Evolutionary conservation across 2,113 vertebrate genomes (phyloP), one percentile per base, ranked within the genome.

Genomic region (Phalacrocorax pelagicus): DNA sequence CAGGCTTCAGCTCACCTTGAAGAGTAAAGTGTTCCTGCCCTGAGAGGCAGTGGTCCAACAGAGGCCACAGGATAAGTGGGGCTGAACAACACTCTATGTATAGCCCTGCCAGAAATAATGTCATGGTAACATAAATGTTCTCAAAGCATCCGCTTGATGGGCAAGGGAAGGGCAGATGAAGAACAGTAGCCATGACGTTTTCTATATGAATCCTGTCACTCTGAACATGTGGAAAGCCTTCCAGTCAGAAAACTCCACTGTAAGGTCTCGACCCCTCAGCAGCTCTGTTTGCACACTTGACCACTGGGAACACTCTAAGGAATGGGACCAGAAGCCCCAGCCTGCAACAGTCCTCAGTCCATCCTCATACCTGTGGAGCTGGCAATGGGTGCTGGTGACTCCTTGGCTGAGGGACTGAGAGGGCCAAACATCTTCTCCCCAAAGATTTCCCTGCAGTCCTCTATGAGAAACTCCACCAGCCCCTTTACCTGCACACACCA

Each of bases 401-500:
- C 98, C 58, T 98, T 97, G 98, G 98, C 98, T 54, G 97, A 95
- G 38, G 97, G 72, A 15, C 95, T 98, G 62, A 98, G 96, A 34
- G 98, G 95, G 46, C 77, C 94, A 4, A 93, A 96, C 44, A 98
- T 97, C 42, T 98, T 97, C 63, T 99, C 98, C 92, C 98, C 98
- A 81, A 99, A 98, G 88, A 99, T 97, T 82, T 98, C 97, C 46
- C 81, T 97, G 88, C 98, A 98, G 87, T 98, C 96, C 73, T 99
- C 98, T 47, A 99, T 98, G 36, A 99, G 98, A 95, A 99, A 99
- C 96, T 99, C 97, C 73, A 99, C 98, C 44, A 99, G 65, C 14
- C 86, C 81, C 51, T 98, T 98, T 69, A 98, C 97, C 98, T 99
- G 84, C 52, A 92, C 67, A 69, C 93, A 77, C 49, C 77, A 93